Evolutionary conservation across 2,113 vertebrate genomes (phyloP).

Genomic region (Alouatta palliata): DNA sequence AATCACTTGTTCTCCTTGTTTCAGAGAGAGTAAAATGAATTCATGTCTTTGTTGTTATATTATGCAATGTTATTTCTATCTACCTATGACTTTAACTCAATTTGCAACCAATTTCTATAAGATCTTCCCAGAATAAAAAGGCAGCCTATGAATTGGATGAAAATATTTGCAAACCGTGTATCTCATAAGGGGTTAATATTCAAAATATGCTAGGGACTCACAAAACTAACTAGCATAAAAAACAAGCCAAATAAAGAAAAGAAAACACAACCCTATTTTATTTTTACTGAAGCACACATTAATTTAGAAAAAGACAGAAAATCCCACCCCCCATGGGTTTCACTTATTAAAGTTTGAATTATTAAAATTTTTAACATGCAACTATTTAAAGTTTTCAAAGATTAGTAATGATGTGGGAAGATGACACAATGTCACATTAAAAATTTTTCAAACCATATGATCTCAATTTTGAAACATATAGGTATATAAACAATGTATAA

Average conservation of each 20-base stretch:
- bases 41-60: background rate
- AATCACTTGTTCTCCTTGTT: background rate
- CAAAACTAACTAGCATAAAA: background rate
- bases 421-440: background rate
- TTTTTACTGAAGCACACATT: background rate
- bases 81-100: background rate
- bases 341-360: background rate
- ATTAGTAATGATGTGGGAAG: background rate
- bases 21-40: background rate
- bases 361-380: background rate
- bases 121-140: background rate
- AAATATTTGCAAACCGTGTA: background rate
- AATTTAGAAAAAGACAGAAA: background rate
- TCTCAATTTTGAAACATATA: slow-evolving; percentile 28
- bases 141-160: background rate
- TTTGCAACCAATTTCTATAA: background rate
- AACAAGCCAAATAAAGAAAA: background rate
- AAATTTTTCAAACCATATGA: background rate
- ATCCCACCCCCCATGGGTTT: background rate
- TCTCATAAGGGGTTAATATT: background rate
- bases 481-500: background rate
- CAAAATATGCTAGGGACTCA: background rate
- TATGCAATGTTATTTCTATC: background rate
- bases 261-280: too few relatives aligned
- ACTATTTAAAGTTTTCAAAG: slow-evolving; percentile 42